Conservation (phyloP, 2,888 invertebrate species). For the Lithophane ornitopus region DNA sequence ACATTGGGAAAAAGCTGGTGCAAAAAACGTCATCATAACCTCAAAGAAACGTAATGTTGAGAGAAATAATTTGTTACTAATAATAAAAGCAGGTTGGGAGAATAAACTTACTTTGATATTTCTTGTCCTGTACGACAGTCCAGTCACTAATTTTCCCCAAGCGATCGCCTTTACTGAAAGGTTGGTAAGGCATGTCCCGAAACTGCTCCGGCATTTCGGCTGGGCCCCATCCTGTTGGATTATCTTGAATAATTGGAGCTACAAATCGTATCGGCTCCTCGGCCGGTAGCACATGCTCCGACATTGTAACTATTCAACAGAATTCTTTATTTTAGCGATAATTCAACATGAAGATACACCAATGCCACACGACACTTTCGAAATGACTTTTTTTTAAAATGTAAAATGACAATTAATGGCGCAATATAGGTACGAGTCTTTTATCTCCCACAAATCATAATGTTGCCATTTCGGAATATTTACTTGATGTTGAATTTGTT, state of each 20-base stretch:
- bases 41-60: conserved; percentile 65
- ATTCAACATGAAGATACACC: conserved; percentile 68
- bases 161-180: conserved; percentile 99
- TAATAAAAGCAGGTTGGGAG: background rate
- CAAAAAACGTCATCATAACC: conserved; percentile 78
- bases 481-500: too few relatives aligned
- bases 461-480: conserved; percentile 4
- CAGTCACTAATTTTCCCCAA: conserved; percentile 99
- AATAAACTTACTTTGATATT: conserved; percentile 95
- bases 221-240: conserved; percentile 99
- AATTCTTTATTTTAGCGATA: conserved; percentile 61
- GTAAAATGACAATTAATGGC: conserved; percentile 24
- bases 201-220: conserved; percentile 98
- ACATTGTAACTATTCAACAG: conserved; percentile 76
- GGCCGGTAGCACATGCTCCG: conserved; percentile 89
- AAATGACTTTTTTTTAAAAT: conserved; percentile 52
- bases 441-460: conserved; percentile 18
- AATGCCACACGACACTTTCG: conserved; percentile 83
- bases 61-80: conserved; percentile 7
- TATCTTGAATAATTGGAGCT: conserved; percentile 95
- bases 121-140: conserved; percentile 98
- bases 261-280: conserved; percentile 92
- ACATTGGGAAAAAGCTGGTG: conserved; percentile 33
- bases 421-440: conserved; percentile 46
- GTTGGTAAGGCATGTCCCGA: conserved; percentile 99